Evolutionary conservation across 2,797 vertebrate genomes (phyloP), one percentile per base, ranked within the genome.

Genomic region (Galago senegalensis): DNA sequence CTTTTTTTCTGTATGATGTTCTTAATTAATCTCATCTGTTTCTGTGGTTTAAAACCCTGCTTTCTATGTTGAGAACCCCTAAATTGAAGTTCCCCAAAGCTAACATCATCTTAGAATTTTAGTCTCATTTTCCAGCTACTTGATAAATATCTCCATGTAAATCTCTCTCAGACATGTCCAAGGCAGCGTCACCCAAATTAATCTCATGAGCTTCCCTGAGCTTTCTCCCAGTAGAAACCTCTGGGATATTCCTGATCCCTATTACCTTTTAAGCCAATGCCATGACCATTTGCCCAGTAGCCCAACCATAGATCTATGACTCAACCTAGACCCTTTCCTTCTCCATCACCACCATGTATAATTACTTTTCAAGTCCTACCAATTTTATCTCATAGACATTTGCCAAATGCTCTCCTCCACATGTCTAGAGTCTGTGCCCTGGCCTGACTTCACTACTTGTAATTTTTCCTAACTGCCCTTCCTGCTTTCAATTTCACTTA

Each of bases 101-200:
- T 87, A 87, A 92, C 46, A 7, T 89, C 56, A 84, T 91, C 49
- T 60, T 80, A 61, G 23, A 76, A 76, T 49, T 56, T 20, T 58
- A 88, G 31, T 67, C 20, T 25, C 79, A 70, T 73, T 79, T 40
- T 46, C 53, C 46, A 65, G 40, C 37, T 17, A 23, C 27, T 53
- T 86, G 46, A 34, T 60, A 76, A 70, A 20, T 46, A 20, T 76
- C 12, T 69, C 85, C 91, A 63, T 73, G 12, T 61, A 77, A 76
- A 60, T 93, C 23, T 61, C 29, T 76, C 86, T 83, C n/a, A 4
- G 7, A 40, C 53, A 63, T 72, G 7, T 80, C 84, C 31, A 77
- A 93, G 43, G 72, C 91, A 85, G n/a, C 40, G 67, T 16, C 25
- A 82, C 31, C 43, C 67, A 49, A 63, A 90, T 49, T 87, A 94